phyloP scores from a whole-genome alignment of 2,797 vertebrate species.

The Cyprinella venusta region DNA sequence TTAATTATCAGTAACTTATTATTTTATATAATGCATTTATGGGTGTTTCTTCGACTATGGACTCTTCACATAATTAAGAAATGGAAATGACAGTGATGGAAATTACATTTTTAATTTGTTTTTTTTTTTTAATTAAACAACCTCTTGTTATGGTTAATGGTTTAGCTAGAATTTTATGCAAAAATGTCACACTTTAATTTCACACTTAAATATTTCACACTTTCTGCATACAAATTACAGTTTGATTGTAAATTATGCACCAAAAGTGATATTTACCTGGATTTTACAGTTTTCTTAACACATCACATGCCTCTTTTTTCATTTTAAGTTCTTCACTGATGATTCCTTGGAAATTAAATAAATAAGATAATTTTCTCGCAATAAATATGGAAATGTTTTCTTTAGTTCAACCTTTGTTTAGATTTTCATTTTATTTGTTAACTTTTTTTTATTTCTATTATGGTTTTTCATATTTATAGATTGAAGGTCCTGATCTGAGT shows the following conservation, averaged over 20 bases:
- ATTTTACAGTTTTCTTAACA: neutral
- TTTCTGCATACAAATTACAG: neutral
- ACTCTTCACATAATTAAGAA: neutral
- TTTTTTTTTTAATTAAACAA: too few species aligned
- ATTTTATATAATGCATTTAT: neutral
- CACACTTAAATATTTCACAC: too few species aligned
- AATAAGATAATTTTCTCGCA: neutral
- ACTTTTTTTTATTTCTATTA: neutral
- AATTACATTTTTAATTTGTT: neutral
- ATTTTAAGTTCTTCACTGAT: neutral
- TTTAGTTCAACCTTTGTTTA: neutral
- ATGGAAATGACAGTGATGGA: neutral
- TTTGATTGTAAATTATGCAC: neutral
- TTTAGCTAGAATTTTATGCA: neutral
- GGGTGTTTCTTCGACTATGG: neutral
- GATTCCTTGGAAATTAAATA: neutral
- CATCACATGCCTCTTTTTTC: neutral
- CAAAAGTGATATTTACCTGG: neutral
- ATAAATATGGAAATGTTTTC: neutral
- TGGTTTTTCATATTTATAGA: conserved; percentile 5
- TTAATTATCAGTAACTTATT: too few species aligned
- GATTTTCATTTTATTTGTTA: neutral
- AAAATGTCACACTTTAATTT: neutral
- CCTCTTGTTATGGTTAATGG: neutral
- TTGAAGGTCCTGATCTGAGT: neutral